These are phyloP conservation scores for Murina feae DNA, from an alignment of 2,113 vertebrate species.

Conservation along the genomic window DNA sequence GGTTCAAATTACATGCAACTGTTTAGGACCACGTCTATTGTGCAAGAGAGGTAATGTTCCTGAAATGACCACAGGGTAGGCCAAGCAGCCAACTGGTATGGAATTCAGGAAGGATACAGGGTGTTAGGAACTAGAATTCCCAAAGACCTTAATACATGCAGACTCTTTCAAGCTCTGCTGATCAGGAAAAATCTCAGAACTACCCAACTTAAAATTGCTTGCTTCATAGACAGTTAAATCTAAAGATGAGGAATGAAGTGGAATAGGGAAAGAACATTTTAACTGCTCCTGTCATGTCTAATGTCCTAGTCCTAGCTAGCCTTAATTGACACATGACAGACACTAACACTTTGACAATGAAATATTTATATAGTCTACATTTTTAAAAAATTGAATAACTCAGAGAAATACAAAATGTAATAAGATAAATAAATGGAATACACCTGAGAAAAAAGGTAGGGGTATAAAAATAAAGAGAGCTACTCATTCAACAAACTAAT, in stretches of 20 bases:
- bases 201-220: not conserved
- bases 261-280: not conserved
- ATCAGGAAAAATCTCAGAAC: not conserved
- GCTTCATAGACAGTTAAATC: not conserved
- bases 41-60: not conserved
- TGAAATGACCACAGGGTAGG: not conserved
- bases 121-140: not conserved
- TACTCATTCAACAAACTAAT: not conserved
- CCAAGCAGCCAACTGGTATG: not conserved
- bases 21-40: constrained; percentile 16
- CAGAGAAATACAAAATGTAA: not conserved
- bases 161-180: not conserved
- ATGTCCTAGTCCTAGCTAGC: not conserved
- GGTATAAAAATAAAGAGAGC: not conserved
- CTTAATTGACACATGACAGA: not conserved
- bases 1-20: not conserved
- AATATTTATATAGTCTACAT: not conserved
- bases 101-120: not conserved
- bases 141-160: not conserved
- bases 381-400: not conserved
- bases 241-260: not conserved
- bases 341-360: not conserved
- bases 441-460: not conserved
- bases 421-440: not conserved
- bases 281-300: not conserved